A percentile compares a stretch with the other conserved stretches of the same genome.
phyloP scores from a whole-genome alignment of 1,140 invertebrate species.

The Drosophila lacteicornis region DNA sequence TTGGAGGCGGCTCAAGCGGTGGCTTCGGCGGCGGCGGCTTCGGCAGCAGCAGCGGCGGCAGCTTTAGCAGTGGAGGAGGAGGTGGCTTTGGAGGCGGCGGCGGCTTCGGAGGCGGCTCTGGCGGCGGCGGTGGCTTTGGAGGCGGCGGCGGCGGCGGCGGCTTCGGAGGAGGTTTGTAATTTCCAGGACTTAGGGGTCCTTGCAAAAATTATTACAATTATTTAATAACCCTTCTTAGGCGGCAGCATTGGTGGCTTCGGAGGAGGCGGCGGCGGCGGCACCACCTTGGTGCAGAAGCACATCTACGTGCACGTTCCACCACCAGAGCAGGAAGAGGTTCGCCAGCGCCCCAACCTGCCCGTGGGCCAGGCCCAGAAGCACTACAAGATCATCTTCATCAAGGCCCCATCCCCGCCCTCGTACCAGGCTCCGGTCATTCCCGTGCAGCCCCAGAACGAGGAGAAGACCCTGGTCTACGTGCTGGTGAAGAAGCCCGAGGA shows the following conservation, averaged over 20 bases:
- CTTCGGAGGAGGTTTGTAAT: slow-evolving; percentile 70
- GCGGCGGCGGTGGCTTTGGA: slow-evolving; percentile 64
- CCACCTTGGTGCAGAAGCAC: slow-evolving; percentile 90
- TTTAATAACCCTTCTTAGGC: slow-evolving; percentile 61
- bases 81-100: slow-evolving; percentile 61
- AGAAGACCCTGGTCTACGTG: slow-evolving; percentile 96
- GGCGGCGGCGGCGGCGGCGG: slow-evolving; percentile 43
- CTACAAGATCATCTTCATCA: slow-evolving; percentile 96
- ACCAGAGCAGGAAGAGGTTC: slow-evolving; percentile 89
- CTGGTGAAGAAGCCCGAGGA: slow-evolving; percentile 94
- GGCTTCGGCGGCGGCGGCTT: slow-evolving; percentile 46
- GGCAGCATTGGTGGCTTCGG: slow-evolving; percentile 80
- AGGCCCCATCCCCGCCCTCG: slow-evolving; percentile 91
- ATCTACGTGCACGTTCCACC: slow-evolving; percentile 93
- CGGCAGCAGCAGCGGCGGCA: slow-evolving; percentile 41
- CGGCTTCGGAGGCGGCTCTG: slow-evolving; percentile 13
- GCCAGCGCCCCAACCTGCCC: slow-evolving; percentile 86
- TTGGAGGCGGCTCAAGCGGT: slow-evolving; percentile 50
- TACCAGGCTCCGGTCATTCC: slow-evolving; percentile 91
- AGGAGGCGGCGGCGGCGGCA: slow-evolving; percentile 85
- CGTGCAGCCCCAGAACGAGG: slow-evolving; percentile 91
- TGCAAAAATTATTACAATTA: background rate
- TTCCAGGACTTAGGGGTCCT: background rate
- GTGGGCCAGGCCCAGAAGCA: slow-evolving; percentile 91
- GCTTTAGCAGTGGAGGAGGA: slow-evolving; percentile 55